Evolutionary conservation across 2,888 invertebrate species (phyloP), one percentile per base, ranked within the genome.

Genomic region (Notodonta dromedarius): DNA sequence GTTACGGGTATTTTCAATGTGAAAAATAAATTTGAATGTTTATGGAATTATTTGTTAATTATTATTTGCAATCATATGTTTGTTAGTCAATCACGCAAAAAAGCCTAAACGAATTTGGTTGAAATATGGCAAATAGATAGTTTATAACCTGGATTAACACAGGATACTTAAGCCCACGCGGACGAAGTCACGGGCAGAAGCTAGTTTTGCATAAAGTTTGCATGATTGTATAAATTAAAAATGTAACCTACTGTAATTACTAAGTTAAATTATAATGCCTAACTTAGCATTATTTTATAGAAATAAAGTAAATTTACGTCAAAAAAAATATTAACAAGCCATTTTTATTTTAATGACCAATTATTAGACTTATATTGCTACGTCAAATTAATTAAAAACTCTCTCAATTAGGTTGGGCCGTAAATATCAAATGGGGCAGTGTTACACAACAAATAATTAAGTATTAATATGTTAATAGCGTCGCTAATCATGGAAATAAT

Each of bases 381-480:
- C 12, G 57, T 54, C 24, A 60, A 44, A 11, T 67, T 58, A 67
- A 59, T 65, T 40, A 59, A 40, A 50, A 57, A 46, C 39, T 32
- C 24, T 44, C 46, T 16, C 14, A 32, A 57, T 60, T 51, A 59
- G 55, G 14, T 11, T 50, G 32, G 5, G 16, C 57, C 32, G 46
- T 59, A 32, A 67, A 60, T 63, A 0, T 48, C 1, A 53, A 60
- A 62, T 53, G 54, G 52, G 50, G 16, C 16, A 9, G 50, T 46
- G 46, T 16, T 50, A 16, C 16, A 11, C 50, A 48, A 50, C 16
- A 16, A 50, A 50, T 9, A 50, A 40, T n/a, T 57, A 57, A 50
- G n/a, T 58, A 59, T 61, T 63, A 61, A 59, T 61, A 62, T 68
- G 62, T 65, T 46, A 73, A 67, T 70, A 48, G 11, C 44, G 62